Evolutionary conservation across 2,113 vertebrate genomes (phyloP).

Genomic region (Mastomys coucha): DNA sequence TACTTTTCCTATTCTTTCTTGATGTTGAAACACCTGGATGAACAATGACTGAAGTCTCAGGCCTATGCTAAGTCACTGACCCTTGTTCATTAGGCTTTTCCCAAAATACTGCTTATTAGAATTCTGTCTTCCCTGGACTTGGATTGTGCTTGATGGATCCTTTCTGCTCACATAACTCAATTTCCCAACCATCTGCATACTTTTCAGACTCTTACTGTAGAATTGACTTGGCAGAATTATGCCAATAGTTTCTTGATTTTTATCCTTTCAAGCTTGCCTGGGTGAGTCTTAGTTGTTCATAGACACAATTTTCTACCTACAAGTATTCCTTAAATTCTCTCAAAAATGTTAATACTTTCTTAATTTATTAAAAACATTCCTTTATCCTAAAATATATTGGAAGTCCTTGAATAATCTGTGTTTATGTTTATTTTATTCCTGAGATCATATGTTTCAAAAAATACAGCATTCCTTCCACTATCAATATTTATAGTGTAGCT

Average conservation of each 20-base stretch:
- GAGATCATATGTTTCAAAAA: not conserved
- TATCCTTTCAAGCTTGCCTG: not conserved
- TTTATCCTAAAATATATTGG: not conserved
- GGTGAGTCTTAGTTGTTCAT: not conserved
- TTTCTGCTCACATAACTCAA: not conserved
- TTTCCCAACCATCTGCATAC: too few species aligned
- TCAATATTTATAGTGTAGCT: not conserved
- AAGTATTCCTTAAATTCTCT: not conserved
- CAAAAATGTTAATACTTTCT: not conserved
- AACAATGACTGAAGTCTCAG: not conserved
- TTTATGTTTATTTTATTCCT: not conserved
- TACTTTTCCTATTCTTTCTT: not conserved
- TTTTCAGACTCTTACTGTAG: not conserved
- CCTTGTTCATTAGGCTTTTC: too few species aligned
- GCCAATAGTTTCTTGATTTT: not conserved
- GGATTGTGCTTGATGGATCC: too few species aligned
- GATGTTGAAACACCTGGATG: rapidly evolving
- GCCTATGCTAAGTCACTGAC: not conserved
- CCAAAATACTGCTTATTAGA: rapidly evolving
- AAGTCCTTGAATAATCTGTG: not conserved
- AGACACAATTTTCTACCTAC: not conserved
- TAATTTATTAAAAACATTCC: not conserved
- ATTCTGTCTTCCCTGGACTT: not conserved
- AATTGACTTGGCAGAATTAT: not conserved
- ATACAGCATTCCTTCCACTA: not conserved